Evolutionary conservation across 2,888 invertebrate species (phyloP).

Genomic region (Congeria kusceri): DNA sequence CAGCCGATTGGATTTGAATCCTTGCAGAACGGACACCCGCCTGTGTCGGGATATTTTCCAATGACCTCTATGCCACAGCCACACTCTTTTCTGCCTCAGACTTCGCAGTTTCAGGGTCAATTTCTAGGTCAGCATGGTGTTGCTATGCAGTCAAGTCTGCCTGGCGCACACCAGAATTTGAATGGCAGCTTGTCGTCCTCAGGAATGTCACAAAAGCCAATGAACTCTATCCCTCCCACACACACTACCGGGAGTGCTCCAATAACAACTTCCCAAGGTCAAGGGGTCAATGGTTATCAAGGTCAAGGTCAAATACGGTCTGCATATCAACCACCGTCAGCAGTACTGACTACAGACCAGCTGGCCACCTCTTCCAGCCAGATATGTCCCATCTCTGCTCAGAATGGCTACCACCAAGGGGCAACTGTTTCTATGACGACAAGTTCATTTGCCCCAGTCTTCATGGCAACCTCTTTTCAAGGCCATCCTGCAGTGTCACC

Average conservation of each 20-base stretch:
- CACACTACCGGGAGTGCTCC: conserved; percentile 52
- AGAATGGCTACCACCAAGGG: conserved; percentile 13
- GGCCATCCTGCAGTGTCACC: conserved; percentile 40
- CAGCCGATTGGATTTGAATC: conserved; percentile 5
- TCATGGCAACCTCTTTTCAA: conserved; percentile 39
- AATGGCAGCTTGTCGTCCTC: conserved; percentile 52
- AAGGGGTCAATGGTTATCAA: conserved; percentile 32
- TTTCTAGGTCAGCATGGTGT: conserved; percentile 11
- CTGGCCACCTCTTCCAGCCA: conserved; percentile 24
- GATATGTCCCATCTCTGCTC: conserved; percentile 7
- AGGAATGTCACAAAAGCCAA: conserved; percentile 57
- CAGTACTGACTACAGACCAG: conserved; percentile 57
- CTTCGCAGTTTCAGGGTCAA: conserved; percentile 7
- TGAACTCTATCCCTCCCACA: conserved; percentile 67
- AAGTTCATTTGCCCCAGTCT: conserved; percentile 10
- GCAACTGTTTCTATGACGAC: neutral
- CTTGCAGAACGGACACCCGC: neutral
- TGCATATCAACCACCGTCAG: conserved; percentile 56
- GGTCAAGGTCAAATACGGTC: conserved; percentile 42
- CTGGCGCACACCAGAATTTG: conserved; percentile 36
- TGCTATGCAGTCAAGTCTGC: neutral
- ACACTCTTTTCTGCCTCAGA: conserved; percentile 9
- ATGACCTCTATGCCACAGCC: conserved; percentile 7
- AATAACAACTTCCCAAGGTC: conserved; percentile 43
- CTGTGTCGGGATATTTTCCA: neutral